Evolutionary conservation across 2,888 invertebrate genomes (phyloP), one percentile per base, ranked within the genome.

Genomic region (Mycogona germanica): DNA sequence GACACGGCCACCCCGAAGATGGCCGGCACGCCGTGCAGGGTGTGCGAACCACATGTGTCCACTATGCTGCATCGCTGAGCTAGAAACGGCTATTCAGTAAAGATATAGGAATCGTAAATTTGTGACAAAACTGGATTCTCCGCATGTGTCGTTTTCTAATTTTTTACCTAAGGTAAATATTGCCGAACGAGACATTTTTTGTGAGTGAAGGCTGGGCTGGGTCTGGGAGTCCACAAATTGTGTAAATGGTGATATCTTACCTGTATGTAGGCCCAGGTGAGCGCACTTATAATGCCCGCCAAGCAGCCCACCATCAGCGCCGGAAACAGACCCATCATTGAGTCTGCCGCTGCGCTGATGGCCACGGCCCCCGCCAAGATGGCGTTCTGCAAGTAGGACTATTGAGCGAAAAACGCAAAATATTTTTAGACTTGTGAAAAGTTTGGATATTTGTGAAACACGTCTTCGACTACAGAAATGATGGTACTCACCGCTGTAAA

Each of bases 11-110:
- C 93, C 0, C 89, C 87, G 46, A 89, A 71, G 2, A 96, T 69
- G 1, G 88, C 95, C 0, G 96, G 96, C 82, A 95, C 86, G 0
- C 95, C 96, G 67, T 97, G 96, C 19, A 97, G 78, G 72, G 96
- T 96, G 72, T 96, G 82, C 2, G 96, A 92, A 7, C 96, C 96
- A 66, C 95, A 96, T 0, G 89, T 89, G 69, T 92, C 91, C 63
- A 81, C 79, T 37, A 91, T 67, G 29, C 78, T 76, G 1, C 79
- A 60, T 38, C 69, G 70, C 37, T 74, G 74, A 25, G 74, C 71
- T 23, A 85, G 69, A 41, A 72, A 64, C 1, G 84, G 82, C 83
- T 83, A 71, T 21, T 32, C 17, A 47, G 26, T 2, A 47, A 47
- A 32, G 2, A 14, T 14, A 19, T 41, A 9, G 23, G 12, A 35